A percentile compares a stretch with the other conserved stretches of the same genome.
Evolutionary conservation across 2,797 vertebrate genomes (phyloP).

Genomic region (Synaphobranchus kaupii): DNA sequence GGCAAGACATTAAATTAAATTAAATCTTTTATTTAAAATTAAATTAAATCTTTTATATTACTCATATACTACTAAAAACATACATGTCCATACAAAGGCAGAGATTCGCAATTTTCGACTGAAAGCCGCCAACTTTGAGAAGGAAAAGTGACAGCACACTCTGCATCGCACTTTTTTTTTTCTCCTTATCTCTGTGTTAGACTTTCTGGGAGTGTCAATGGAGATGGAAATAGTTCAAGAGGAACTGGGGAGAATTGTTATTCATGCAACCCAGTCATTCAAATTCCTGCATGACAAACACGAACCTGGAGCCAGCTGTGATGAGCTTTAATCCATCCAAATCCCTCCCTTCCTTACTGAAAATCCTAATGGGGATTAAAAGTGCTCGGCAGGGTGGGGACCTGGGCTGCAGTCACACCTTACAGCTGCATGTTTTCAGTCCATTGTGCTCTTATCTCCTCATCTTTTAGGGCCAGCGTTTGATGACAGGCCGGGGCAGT

Average conservation of each 20-base stretch:
- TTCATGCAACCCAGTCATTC: conserved; percentile 29
- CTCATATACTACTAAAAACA: not conserved
- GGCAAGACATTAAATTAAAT: not conserved
- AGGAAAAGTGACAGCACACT: conserved; percentile 9
- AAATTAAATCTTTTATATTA: not conserved
- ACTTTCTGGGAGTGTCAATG: conserved; percentile 25
- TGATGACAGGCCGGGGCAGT: conserved; percentile 76
- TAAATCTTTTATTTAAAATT: not conserved
- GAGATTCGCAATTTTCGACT: not conserved
- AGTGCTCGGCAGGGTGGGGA: conserved; percentile 71
- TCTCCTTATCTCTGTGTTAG: conserved; percentile 13
- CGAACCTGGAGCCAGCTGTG: conserved; percentile 75
- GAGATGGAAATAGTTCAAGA: conserved; percentile 24
- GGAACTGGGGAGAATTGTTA: conserved; percentile 19
- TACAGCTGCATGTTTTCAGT: conserved; percentile 68
- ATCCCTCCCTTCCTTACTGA: conserved; percentile 69
- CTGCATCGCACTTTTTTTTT: not conserved
- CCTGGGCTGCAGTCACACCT: conserved; percentile 70
- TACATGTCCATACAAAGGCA: not conserved
- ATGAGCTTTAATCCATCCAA: conserved; percentile 77
- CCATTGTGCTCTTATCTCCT: conserved; percentile 72
- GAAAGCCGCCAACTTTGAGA: not conserved
- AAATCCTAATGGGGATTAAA: conserved; percentile 79
- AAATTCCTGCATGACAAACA: conserved; percentile 77
- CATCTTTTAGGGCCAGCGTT: conserved; percentile 72